These are phyloP conservation scores for Falco rusticolus DNA, from an alignment of 2,797 vertebrate species.

Conservation along the genomic window DNA sequence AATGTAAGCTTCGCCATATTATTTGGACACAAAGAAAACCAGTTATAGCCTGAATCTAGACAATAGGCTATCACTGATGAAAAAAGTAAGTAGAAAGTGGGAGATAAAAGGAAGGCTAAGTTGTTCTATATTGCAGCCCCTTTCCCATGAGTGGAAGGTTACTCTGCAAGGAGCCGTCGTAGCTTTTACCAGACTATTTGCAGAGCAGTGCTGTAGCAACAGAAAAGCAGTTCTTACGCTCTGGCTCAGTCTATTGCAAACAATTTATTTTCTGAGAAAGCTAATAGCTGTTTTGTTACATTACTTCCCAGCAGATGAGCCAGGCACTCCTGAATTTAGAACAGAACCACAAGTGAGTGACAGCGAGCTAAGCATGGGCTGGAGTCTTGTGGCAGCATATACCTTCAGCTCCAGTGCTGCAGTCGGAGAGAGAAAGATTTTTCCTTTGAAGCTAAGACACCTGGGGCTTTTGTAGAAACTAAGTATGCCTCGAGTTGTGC, in stretches of 20 bases:
- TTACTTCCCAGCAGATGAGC: not conserved
- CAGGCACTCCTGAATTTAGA: not conserved
- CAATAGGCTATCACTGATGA: not conserved
- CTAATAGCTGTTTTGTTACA: not conserved
- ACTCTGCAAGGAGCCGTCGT: not conserved
- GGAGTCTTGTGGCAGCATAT: slow-evolving; percentile 1
- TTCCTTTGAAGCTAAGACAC: slow-evolving; percentile 45
- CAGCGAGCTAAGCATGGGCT: not conserved
- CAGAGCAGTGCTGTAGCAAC: not conserved
- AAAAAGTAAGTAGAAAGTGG: not conserved
- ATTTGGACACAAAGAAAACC: not conserved
- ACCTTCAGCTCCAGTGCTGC: not conserved
- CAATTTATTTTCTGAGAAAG: not conserved
- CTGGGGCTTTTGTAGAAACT: slow-evolving; percentile 2
- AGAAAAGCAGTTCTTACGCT: not conserved
- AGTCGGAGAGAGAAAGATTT: not conserved
- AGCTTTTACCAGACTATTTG: not conserved
- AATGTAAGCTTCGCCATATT: not conserved
- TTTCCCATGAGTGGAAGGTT: not conserved
- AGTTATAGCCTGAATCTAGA: not conserved
- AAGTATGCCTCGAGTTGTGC: not conserved
- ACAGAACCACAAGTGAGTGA: not conserved
- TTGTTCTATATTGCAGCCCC: not conserved
- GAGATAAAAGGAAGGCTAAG: not conserved
- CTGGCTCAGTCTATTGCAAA: not conserved